phyloP scores from a whole-genome alignment of 2,797 vertebrate species.

The Telmatherina bonti region DNA sequence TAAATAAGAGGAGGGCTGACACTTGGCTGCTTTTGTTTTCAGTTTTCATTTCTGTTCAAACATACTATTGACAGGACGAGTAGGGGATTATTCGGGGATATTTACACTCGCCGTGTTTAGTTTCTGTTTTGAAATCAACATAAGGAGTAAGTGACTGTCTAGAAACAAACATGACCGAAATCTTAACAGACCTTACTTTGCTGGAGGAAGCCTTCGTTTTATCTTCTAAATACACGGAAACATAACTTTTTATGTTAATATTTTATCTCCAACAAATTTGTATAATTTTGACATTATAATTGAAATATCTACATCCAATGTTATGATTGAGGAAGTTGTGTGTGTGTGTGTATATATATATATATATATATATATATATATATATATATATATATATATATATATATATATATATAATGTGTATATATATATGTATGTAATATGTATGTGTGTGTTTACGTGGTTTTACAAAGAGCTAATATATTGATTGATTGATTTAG shows the following conservation, averaged over 20 bases:
- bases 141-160: background rate
- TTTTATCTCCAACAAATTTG: background rate
- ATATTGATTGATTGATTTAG: background rate
- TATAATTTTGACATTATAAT: background rate
- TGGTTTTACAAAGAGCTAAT: background rate
- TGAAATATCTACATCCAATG: background rate
- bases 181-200: background rate
- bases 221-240: background rate
- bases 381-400: no score
- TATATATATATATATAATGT: no score
- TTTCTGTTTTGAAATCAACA: slow-evolving; percentile 63
- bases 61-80: background rate
- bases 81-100: slow-evolving; percentile 32
- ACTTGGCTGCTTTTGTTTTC: background rate
- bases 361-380: no score
- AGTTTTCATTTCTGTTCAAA: slow-evolving; percentile 1
- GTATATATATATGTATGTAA: no score
- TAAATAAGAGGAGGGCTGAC: background rate
- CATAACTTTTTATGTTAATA: background rate
- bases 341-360: background rate
- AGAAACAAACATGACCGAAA: background rate
- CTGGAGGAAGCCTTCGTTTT: background rate
- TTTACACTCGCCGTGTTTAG: slow-evolving; percentile 28
- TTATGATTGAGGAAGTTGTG: background rate
- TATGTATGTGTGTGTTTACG: background rate